Percentiles rank a stretch among this genome's conserved stretches.
phyloP scores from a whole-genome alignment of 2,113 vertebrate genomes.

The Clarias macrocephalus region DNA sequence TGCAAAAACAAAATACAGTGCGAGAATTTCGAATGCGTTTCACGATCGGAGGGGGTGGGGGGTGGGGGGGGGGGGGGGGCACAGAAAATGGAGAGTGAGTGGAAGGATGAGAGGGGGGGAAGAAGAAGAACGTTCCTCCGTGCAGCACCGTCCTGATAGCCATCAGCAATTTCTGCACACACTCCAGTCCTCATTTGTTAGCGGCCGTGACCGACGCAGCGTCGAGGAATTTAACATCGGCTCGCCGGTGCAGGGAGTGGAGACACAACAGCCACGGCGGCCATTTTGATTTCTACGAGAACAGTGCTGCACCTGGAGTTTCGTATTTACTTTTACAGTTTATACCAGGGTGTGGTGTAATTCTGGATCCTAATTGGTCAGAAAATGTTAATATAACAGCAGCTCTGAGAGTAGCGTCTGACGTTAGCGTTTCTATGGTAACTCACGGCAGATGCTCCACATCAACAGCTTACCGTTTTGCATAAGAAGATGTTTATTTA shows the following conservation, averaged over 20 bases:
- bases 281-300: conserved; percentile 57
- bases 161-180: conserved; percentile 76
- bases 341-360: neutral
- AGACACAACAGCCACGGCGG: conserved; percentile 14
- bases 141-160: conserved; percentile 63
- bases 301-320: neutral
- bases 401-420: neutral
- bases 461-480: neutral
- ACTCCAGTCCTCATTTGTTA: conserved; percentile 72
- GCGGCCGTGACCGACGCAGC: conserved; percentile 63
- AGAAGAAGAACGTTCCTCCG: conserved; percentile 39
- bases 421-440: neutral
- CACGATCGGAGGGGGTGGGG: neutral
- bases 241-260: conserved; percentile 21
- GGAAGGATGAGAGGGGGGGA: conserved; percentile 26
- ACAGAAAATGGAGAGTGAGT: conserved; percentile 30
- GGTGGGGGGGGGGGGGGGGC: neutral
- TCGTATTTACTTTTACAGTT: neutral
- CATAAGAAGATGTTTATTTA: neutral
- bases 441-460: neutral
- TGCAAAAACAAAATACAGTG: neutral
- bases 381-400: neutral
- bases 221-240: conserved; percentile 53
- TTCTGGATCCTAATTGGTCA: neutral
- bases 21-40: conserved; percentile 17